These are phyloP conservation scores for Pimephales promelas DNA, from an alignment of 2,113 vertebrate genomes.

Conservation along the genomic window DNA sequence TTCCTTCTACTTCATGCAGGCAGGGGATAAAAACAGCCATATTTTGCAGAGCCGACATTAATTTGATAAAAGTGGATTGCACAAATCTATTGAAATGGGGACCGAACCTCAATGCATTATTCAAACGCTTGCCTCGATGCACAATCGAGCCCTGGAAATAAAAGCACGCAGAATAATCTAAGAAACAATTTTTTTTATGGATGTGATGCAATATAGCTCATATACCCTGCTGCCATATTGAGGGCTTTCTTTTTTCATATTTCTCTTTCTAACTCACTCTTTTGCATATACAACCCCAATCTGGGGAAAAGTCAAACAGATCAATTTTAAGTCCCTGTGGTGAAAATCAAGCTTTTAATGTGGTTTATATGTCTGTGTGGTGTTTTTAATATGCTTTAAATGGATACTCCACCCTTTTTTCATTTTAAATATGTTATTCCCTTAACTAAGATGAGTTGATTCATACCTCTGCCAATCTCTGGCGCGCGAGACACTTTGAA, in stretches of 20 bases:
- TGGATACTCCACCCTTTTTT: too few relatives aligned
- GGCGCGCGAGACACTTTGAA: too few relatives aligned
- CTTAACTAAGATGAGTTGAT: too few relatives aligned
- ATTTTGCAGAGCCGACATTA: slow-evolving; percentile 54
- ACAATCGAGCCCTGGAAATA: slow-evolving; percentile 19
- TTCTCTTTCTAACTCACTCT: background rate
- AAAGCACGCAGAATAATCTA: slow-evolving; percentile 16
- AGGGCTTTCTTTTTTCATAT: background rate
- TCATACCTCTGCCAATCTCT: too few relatives aligned
- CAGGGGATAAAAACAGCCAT: slow-evolving; percentile 42
- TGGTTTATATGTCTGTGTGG: too few relatives aligned
- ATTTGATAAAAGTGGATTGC: slow-evolving; percentile 54
- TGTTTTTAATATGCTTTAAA: too few relatives aligned
- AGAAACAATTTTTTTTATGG: slow-evolving; percentile 25
- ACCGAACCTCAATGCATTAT: slow-evolving; percentile 42
- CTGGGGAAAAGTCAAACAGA: background rate
- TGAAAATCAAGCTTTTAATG: too few relatives aligned
- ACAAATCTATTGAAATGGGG: slow-evolving; percentile 45
- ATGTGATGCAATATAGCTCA: background rate
- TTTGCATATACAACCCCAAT: background rate
- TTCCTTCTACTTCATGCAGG: slow-evolving; percentile 47
- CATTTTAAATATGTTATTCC: too few relatives aligned
- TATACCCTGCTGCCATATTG: background rate
- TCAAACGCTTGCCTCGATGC: slow-evolving; percentile 29
- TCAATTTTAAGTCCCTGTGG: background rate